Evolutionary conservation across 2,797 vertebrate species (phyloP).

Genomic region (Rhinoraja longicauda): DNA sequence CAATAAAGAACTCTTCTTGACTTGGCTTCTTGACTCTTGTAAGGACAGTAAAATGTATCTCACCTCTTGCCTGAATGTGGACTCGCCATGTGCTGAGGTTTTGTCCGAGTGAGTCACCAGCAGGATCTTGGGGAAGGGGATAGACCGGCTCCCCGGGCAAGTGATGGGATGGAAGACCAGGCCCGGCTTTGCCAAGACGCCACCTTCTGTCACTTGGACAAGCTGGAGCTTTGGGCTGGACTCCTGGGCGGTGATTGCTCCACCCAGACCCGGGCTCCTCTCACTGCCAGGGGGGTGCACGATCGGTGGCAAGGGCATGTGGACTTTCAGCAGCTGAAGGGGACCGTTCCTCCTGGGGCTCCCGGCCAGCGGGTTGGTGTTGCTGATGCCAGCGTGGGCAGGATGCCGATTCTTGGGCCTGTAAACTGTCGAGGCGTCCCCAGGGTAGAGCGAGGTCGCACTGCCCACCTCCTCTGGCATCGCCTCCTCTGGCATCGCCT

Average conservation of each 20-base stretch:
- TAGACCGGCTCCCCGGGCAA: background rate
- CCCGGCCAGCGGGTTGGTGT: fast-evolving
- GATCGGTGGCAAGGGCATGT: slow-evolving; percentile 41
- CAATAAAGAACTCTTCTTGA: no score
- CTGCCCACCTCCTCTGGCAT: background rate
- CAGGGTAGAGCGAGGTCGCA: background rate
- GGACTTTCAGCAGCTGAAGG: background rate
- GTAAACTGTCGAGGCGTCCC: background rate
- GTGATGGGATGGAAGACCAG: background rate
- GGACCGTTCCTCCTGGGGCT: no score
- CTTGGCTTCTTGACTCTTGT: no score
- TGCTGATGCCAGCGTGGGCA: background rate
- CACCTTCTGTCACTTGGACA: slow-evolving; percentile 39
- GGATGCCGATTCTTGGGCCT: background rate
- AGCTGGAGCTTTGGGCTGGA: slow-evolving; percentile 40
- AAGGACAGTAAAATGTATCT: slow-evolving; percentile 35
- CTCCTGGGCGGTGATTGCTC: background rate
- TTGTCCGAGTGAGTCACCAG: slow-evolving; percentile 29
- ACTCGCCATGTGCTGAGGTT: background rate
- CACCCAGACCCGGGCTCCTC: no score
- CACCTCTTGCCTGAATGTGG: slow-evolving; percentile 39
- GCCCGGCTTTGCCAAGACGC: background rate
- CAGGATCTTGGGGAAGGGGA: slow-evolving; percentile 29
- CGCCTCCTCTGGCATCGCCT: background rate
- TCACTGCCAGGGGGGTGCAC: slow-evolving; percentile 13